Percentiles rank a stretch among this genome's conserved stretches.
Conservation (phyloP, 2,888 invertebrate species). For the Ectemnius continuus region DNA sequence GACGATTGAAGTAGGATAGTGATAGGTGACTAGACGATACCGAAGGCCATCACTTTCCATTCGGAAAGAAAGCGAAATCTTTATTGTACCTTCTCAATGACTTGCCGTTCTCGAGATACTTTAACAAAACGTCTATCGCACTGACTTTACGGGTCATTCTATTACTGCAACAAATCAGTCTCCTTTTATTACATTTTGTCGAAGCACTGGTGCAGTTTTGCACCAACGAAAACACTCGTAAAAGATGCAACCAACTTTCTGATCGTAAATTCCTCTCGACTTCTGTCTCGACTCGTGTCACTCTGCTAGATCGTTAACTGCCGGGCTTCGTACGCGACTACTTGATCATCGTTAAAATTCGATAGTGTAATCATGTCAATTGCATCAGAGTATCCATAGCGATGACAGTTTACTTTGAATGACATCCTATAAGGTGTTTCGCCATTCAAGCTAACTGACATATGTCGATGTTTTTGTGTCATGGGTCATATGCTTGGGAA, state of each 20-base stretch:
- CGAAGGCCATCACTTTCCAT: conserved; percentile 64
- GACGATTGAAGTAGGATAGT: conserved; percentile 6
- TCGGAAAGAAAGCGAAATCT: conserved; percentile 60
- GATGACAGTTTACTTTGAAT: no score
- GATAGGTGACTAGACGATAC: conserved; percentile 5
- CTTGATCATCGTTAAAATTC: no score
- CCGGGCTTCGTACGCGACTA: background rate
- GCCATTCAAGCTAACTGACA: no score
- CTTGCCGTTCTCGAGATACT: conserved; percentile 45
- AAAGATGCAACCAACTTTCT: background rate
- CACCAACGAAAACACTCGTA: no score
- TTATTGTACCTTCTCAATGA: conserved; percentile 36
- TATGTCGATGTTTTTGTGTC: no score
- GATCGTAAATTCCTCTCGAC: background rate
- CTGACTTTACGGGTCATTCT: background rate
- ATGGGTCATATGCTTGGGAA: background rate
- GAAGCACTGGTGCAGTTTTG: no score
- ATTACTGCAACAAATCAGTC: background rate
- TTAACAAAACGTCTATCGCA: conserved; percentile 32
- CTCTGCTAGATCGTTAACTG: no score
- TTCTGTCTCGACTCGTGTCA: no score
- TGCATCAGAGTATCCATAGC: no score
- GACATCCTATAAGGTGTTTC: no score
- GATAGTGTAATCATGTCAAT: no score
- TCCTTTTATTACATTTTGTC: background rate